These are phyloP conservation scores for Napeogenes inachia DNA, from an alignment of 2,888 invertebrate species.

Conservation along the genomic window DNA sequence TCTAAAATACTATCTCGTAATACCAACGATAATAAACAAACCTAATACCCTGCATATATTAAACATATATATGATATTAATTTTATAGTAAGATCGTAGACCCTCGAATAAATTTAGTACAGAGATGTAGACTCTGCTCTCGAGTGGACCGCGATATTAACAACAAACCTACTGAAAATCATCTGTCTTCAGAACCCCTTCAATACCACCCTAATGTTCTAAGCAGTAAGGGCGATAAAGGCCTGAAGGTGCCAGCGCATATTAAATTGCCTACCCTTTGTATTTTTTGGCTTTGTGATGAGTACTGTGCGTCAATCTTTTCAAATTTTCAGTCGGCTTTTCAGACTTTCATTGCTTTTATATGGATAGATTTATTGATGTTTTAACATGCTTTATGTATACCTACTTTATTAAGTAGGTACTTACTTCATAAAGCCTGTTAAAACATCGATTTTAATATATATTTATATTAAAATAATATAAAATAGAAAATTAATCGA, in stretches of 20 bases:
- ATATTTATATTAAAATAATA: no score
- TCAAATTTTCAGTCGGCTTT: slow-evolving; percentile 1
- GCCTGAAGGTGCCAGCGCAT: slow-evolving; percentile 5
- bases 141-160: slow-evolving; percentile 39
- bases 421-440: no score
- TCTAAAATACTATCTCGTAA: no score
- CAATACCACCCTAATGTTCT: slow-evolving; percentile 1
- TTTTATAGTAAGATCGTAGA: slow-evolving; percentile 26
- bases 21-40: not conserved
- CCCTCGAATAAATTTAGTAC: slow-evolving; percentile 31
- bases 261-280: slow-evolving; percentile 21
- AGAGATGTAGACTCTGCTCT: slow-evolving; percentile 54
- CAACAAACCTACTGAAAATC: slow-evolving; percentile 20
- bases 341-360: not conserved
- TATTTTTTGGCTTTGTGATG: slow-evolving; percentile 20
- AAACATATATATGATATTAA: not conserved
- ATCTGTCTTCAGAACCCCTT: not conserved
- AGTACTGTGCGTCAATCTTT: slow-evolving; percentile 13
- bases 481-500: no score
- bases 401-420: no score
- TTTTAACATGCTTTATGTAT: no score
- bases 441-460: no score
- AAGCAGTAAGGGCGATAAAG: not conserved
- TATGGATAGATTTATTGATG: not conserved
- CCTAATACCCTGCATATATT: not conserved